phyloP scores from a whole-genome alignment of 92 coral and sea anemone species.

The Paragorgia papillata region DNA sequence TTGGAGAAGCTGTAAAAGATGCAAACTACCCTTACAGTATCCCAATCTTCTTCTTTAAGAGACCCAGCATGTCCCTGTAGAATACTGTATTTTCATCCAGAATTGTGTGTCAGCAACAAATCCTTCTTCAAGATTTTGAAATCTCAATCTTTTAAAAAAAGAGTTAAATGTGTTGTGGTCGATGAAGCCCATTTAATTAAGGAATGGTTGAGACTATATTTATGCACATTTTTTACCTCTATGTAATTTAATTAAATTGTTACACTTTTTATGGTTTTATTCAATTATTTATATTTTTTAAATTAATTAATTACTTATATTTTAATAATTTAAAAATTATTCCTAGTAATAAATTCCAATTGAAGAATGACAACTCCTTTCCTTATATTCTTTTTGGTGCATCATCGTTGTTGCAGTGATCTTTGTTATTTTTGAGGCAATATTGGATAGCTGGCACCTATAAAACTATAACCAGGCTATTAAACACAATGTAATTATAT shows the following conservation, averaged over 20 bases:
- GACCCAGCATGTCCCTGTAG: constrained; percentile 1
- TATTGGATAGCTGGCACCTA: no score
- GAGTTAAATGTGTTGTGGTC: constrained; percentile 49
- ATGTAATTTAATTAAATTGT: background rate
- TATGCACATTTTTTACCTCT: background rate
- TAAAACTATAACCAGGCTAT: no score
- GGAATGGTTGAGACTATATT: constrained; percentile 24
- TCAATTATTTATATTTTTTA: no score
- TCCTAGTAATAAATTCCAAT: no score
- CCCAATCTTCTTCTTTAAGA: background rate
- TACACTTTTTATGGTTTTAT: background rate
- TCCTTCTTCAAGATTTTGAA: constrained; percentile 2
- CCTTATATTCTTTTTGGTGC: no score
- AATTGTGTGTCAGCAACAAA: background rate
- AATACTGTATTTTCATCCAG: constrained; percentile 10
- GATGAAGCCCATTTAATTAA: constrained; percentile 57
- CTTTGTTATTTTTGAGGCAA: no score
- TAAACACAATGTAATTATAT: no score
- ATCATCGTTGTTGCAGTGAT: no score
- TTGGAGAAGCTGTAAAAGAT: background rate
- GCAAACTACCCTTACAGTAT: background rate
- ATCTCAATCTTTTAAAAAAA: constrained; percentile 9
- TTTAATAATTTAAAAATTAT: no score
- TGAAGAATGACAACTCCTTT: no score
- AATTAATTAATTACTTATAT: no score